Evolutionary conservation across 2,888 invertebrate genomes (phyloP).

Genomic region (Nomada flava): DNA sequence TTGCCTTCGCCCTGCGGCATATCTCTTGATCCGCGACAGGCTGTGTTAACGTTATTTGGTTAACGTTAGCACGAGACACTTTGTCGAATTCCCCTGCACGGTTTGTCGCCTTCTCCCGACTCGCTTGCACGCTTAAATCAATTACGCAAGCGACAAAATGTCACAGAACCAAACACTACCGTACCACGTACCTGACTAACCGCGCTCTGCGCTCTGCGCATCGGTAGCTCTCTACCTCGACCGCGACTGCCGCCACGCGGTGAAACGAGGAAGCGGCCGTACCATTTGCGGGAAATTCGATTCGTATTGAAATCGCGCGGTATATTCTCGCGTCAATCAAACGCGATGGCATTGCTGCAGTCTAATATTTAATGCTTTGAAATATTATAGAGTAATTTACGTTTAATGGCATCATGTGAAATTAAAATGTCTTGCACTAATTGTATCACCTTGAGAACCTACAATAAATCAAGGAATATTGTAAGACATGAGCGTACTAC

Average conservation of each 20-base stretch:
- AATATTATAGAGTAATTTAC: too few species aligned
- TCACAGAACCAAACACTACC: constrained; percentile 63
- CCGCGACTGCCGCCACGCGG: neutral
- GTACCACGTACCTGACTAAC: constrained; percentile 55
- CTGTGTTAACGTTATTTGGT: constrained; percentile 52
- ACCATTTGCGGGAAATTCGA: constrained; percentile 31
- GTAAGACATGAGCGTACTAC: too few species aligned
- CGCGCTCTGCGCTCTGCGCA: constrained; percentile 4
- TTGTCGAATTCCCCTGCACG: constrained; percentile 21
- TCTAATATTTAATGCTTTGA: too few species aligned
- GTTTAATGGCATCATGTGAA: too few species aligned
- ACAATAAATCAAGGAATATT: too few species aligned
- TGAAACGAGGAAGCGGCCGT: neutral
- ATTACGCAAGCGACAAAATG: constrained; percentile 67
- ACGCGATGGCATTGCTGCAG: too few species aligned
- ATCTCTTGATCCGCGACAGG: constrained; percentile 72
- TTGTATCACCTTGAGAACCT: too few species aligned
- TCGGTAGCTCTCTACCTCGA: neutral
- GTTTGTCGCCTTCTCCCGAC: constrained; percentile 8
- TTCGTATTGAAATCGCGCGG: neutral
- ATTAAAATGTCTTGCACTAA: too few species aligned
- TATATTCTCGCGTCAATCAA: too few species aligned
- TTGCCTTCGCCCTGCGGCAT: constrained; percentile 75
- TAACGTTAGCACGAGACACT: constrained; percentile 31
- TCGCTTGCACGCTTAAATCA: constrained; percentile 19